Evolutionary conservation across 1,140 invertebrate species (phyloP), one percentile per base, ranked within the genome.

Genomic region (Drosophila sp.): DNA sequence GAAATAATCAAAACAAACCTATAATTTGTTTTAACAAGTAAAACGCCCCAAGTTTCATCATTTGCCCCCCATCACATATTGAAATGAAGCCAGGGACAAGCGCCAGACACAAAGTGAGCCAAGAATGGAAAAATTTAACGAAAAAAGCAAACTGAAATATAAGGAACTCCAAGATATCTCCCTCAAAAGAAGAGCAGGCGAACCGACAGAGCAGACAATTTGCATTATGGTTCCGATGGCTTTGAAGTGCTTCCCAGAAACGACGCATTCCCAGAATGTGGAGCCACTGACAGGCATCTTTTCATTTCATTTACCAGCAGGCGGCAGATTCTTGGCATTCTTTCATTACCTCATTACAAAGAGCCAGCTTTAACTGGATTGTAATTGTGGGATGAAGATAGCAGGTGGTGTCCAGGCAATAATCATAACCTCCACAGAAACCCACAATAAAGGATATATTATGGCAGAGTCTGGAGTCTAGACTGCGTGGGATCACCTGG

Each of bases 1-100:
- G 51, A 76, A 78, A 86, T 81, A 78, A 86, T 82, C 78, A 87
- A 81, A 87, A 82, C 82, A 80, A 86, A 79, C 82, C 82, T 82
- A 87, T 87, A 86, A 86, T 86, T 86, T 86, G 78, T 70, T 78
- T 87, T 87, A 86, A 87, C 82, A 86, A 86, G 81, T 87, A 71
- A 86, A 86, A 81, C 82, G 81, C 81, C 81, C 66, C 75, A 41
- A 64, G 78, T 78, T 86, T 78, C 80, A 83, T 78, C 82, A 82
- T 78, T 79, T 57, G 64, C 18, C n/a, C 7, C 14, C 27, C 50
- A 7, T 18, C 57, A 16, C 53, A 76, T 67, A 76, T 76, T 72
- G 67, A 76, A 76, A 76, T 73, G 64, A 79, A 79, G 76, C 27
- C 27, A 65, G 53, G 40, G 43, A 64, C 54, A 79, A 76, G 78